Percentiles rank a stretch among this genome's conserved stretches.
Evolutionary conservation across 2,888 invertebrate genomes (phyloP).

Genomic region (Stictocephala bisonia): DNA sequence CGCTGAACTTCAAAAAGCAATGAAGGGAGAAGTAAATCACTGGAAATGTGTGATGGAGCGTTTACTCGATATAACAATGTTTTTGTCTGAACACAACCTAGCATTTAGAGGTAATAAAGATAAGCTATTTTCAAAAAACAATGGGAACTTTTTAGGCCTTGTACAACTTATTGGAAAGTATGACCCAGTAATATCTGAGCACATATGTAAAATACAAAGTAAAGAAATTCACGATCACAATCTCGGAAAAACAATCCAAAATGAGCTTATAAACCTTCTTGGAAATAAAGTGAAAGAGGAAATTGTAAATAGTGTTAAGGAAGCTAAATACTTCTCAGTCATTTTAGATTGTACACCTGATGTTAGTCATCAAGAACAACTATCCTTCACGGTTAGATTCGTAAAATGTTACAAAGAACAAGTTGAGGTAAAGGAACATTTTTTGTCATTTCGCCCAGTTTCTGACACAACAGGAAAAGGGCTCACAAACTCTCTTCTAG

Average conservation of each 20-base stretch:
- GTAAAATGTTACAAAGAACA: slow-evolving; percentile 42
- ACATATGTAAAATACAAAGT: slow-evolving; percentile 16
- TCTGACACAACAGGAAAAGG: slow-evolving; percentile 49
- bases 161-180: slow-evolving; percentile 30
- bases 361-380: slow-evolving; percentile 52
- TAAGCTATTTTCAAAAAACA: too few relatives aligned
- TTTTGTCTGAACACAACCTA: too few relatives aligned
- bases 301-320: slow-evolving; percentile 35
- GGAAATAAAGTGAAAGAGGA: slow-evolving; percentile 29
- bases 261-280: slow-evolving; percentile 36
- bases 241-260: slow-evolving; percentile 31
- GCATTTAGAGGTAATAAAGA: too few relatives aligned
- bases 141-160: slow-evolving; percentile 38
- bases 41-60: too few relatives aligned
- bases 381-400: slow-evolving; percentile 50
- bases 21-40: too few relatives aligned
- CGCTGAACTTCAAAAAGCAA: too few relatives aligned
- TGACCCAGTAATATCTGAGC: slow-evolving; percentile 27
- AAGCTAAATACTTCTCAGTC: slow-evolving; percentile 52
- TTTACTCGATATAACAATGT: too few relatives aligned
- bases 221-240: slow-evolving; percentile 2
- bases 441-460: slow-evolving; percentile 54
- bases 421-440: slow-evolving; percentile 62
- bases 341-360: slow-evolving; percentile 53
- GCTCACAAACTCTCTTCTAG: slow-evolving; percentile 44